Evolutionary conservation across 35 echinoderm and acorn worm species (phyloP), one percentile per base, ranked within the genome.

Genomic region (Heliocidaris tuberculata): DNA sequence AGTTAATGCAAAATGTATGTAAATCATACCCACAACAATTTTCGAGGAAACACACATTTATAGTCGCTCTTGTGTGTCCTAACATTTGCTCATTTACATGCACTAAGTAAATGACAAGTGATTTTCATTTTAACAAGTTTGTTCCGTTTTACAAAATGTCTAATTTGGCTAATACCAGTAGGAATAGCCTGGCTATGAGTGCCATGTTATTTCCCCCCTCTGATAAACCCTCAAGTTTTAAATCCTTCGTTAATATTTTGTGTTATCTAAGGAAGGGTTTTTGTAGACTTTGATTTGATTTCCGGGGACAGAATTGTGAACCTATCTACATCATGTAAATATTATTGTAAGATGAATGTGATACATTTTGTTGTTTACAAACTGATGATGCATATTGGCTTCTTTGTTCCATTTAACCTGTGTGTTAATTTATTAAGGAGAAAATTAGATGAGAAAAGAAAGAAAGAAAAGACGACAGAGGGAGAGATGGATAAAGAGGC

Each of bases 301-400:
- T 59, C 50, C 29, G 50, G 91, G 91, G 50, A 93, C n/a, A 59
- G 91, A 93, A 93, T 31, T 52, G 47, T 93, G 5, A 59, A 93
- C 47, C 30, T 93, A 93, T 31, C 91, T 49, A 93, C 50, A 93
- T 93, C 91, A 93, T 93, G 91, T 93, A 93, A 93, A 93, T 93
- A 93, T 93, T 93, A 93, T 93, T 93, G 91, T 93, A 93, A 16
- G 48, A 93, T 93, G 91, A 59, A 93, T 59, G 91, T 93, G 48
- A 93, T 93, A 93, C 91, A 50, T 48, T 93, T 93, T 93, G 91
- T 93, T 93, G 91, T 93, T 93, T 93, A 93, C 91, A 59, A 93
- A 93, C 91, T 48, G 91, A 93, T 42, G 31, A 42, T 32, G 12
- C 32, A 16, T 89, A 7, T 21, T 89, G 87, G 6, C 87, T 89